Base-by-base conservation (phyloP, 2,113 vertebrate species). In the Lasiurus cinereus region DNA sequence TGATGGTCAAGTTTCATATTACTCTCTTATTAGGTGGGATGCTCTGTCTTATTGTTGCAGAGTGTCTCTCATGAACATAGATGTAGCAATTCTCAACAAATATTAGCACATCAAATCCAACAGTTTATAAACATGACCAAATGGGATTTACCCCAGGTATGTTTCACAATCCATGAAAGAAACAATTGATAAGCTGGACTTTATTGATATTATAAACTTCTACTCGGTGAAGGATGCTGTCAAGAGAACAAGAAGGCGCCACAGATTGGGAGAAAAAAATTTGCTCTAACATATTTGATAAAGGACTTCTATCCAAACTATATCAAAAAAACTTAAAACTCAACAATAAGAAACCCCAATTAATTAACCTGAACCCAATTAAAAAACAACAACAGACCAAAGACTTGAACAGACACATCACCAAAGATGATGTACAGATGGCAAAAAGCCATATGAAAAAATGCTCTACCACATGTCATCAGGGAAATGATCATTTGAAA, bases 321-420 rank as follows among this genome's bases (percentile, higher is more conserved):
- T 24, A 48, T 31, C 3, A 72, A 70, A 70, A 36, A 70, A 90
- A 82, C 50, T 82, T 72, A 72, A 72, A 90, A 59, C 19, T 70
- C 36, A 72, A 27, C 27, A 82, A 46, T 69, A 90, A 90, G 46
- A 69, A 89, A 79, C 46, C 12, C 24, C 31, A 22, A 69, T 69
- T 79, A 89, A 89, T 89, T 69, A 79, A 72, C 22, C 6, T 16
- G 69, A 90, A 46, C 52, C 77, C 77, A 72, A 21, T 82, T 48
- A 82, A 77, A 39, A 90, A 72, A 39, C 3, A 39, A 39, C 39
- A 39, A 72, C 46, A 90, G 36, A 31, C 66, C 66, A 78, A 66
- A 52, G 9, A 88, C 16, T 6, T 77, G 43, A 88, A 62, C 48
- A 82, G 64, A 82, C 21, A 72, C 29, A 6, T 79, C 33, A 24